Evolutionary conservation across 2,888 invertebrate genomes (phyloP), one percentile per base, ranked within the genome.

Genomic region (Lithophane ornitopus): DNA sequence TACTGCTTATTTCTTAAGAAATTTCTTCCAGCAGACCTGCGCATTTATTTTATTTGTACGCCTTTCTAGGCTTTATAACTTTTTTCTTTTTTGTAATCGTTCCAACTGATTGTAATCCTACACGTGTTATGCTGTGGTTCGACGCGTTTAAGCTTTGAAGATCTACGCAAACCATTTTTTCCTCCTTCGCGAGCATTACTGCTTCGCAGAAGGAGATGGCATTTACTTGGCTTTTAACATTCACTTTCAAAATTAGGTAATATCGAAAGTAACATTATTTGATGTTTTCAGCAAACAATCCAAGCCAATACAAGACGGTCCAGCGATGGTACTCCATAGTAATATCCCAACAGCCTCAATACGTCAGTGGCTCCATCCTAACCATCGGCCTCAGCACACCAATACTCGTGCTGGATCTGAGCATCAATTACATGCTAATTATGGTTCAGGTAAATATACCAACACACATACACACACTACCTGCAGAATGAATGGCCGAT

Each of bases 371-470:
- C 0, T 88, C 92, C 3, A 80, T 93, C 1, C 49, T 93, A 8
- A 76, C 89, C 0, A 80, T 95, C 0, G 89, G 92, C 3, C 81
- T 94, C n/a, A 88, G 87, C 9, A 84, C 93, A 0, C 94, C 95
- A 0, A 66, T 95, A 2, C 76, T 89, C 0, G 67, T 95, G 0
- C 41, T 95, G 4, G 94, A 95, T 65, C 76, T 93, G 1, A 92
- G 93, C 61, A 90, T 94, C 56, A 95, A 94, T 75, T 95, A 95
- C 39, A 88, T 95, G 56, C 91, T 95, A 0, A 93, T 95, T 6
- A 90, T 94, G 26, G 89, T 94, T 2, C 95, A 95, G 93, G 95
- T 95, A 86, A 81, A 63, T 66, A 16, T 26, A 41, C 0, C 2
- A 54, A 54, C 3, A 44, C 9, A 26, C 44, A 65, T 12, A 46